Conservation (phyloP, 2,113 vertebrate genomes). For the Lepisosteus oculatus region DNA sequence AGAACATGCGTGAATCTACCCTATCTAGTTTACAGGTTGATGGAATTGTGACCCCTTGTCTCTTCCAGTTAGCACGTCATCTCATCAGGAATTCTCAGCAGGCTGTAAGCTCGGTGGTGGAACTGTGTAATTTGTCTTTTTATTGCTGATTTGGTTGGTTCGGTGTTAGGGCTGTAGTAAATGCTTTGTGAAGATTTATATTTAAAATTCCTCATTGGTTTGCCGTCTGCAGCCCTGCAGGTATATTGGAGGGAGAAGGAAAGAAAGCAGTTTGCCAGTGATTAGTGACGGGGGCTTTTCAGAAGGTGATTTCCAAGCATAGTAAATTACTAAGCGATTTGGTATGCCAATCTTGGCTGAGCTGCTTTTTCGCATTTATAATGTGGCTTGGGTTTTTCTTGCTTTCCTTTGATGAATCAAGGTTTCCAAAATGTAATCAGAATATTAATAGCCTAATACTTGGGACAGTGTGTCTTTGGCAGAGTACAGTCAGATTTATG, state of each 20-base stretch:
- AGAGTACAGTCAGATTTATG: too few species aligned
- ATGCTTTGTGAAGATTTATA: background rate
- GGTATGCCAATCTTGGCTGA: background rate
- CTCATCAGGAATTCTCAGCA: too few species aligned
- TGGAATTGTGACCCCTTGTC: too few species aligned
- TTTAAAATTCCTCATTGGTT: background rate
- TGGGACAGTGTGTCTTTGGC: background rate
- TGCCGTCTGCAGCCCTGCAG: background rate
- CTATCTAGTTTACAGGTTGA: too few species aligned
- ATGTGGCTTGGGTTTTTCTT: background rate
- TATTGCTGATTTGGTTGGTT: too few species aligned
- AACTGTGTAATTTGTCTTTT: too few species aligned
- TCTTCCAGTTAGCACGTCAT: too few species aligned
- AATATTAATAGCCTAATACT: background rate
- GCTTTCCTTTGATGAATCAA: background rate
- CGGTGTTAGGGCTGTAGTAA: background rate
- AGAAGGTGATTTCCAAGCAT: constrained; percentile 2
- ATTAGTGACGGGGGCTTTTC: background rate
- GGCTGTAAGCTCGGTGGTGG: too few species aligned
- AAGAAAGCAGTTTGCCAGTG: background rate
- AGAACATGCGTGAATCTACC: too few species aligned
- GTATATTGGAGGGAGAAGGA: background rate
- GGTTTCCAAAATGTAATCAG: background rate
- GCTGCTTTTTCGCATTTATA: background rate
- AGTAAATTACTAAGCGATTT: constrained; percentile 5